Base-by-base conservation (phyloP, 2,888 invertebrate species). In the Limnephilus lunatus region DNA sequence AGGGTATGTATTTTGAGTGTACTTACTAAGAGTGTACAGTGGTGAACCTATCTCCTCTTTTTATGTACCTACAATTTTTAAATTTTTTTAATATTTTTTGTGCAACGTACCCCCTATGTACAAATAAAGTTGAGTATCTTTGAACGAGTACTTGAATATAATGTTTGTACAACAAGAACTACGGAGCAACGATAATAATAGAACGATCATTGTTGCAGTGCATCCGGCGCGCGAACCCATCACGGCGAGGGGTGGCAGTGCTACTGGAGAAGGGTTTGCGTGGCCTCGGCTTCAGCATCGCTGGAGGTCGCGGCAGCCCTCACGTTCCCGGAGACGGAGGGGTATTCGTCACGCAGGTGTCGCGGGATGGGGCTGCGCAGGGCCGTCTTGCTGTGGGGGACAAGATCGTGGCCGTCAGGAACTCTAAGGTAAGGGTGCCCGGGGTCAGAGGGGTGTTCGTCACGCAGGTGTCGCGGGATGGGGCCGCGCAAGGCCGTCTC, bases 401-500 rank as follows among this genome's bases (percentile, higher is more conserved):
- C 95, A 96, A 96, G 94, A 96, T 96, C 94, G 94, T 96, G 94
- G 96, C 96, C 94, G 96, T 96, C 80, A 95, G 96, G 93, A 96
- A 96, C 94, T 95, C 95, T 94, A 95, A n/a, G n/a, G n/a, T n/a
- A n/a, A n/a, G n/a, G n/a, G n/a, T n/a, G n/a, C 95, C 96, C 30
- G 96, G 96, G 0, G 96, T 96, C n/a, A 96, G 95, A 19, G 96
- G 96, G 81, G 95, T 96, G 90, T 96, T 96, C 93, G 95, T 96
- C 91, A 96, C 96, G 53, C 96, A 96, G 94, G 96, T 96, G 92
- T 96, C 96, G 12, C 95, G 95, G 25, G 96, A 96, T 44, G 96
- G 96, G 0, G 96, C 96, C 0, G 96, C 96, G 2, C 96, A 96
- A 92, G 96, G 96, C 93, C 95, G 96, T 95, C 95, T 96, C 94